Conservation (phyloP, 2,113 vertebrate species). For the Burhinus bistriatus region DNA sequence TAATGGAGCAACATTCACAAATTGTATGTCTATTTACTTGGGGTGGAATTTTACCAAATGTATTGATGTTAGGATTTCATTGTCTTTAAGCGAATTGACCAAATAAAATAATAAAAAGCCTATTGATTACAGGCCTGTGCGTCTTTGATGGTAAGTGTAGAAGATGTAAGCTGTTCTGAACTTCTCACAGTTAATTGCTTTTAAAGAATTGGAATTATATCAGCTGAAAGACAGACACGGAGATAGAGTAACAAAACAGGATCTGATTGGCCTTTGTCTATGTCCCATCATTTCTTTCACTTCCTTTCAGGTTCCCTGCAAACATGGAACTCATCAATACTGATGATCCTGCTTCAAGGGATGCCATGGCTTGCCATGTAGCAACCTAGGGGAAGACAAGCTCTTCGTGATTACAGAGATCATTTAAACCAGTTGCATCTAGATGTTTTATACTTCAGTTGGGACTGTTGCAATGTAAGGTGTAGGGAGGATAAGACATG, state of each 20-base stretch:
- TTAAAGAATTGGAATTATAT: background rate
- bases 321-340: background rate
- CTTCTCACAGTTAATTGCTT: background rate
- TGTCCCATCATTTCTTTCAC: background rate
- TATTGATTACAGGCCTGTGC: background rate
- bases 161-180: background rate
- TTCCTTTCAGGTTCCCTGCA: background rate
- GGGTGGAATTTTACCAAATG: background rate
- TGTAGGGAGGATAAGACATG: background rate
- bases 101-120: background rate
- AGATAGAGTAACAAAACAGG: background rate
- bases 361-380: background rate
- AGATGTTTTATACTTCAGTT: background rate
- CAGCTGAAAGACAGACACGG: background rate
- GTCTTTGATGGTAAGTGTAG: background rate
- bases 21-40: background rate
- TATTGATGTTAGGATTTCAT: background rate
- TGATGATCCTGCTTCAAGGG: background rate
- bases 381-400: background rate
- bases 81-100: background rate
- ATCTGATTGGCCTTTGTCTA: background rate
- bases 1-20: background rate
- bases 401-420: background rate
- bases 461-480: background rate
- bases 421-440: fast-evolving